These are phyloP conservation scores for Trissolcus brochymenae DNA, from an alignment of 2,888 invertebrate genomes.

Conservation along the genomic window DNA sequence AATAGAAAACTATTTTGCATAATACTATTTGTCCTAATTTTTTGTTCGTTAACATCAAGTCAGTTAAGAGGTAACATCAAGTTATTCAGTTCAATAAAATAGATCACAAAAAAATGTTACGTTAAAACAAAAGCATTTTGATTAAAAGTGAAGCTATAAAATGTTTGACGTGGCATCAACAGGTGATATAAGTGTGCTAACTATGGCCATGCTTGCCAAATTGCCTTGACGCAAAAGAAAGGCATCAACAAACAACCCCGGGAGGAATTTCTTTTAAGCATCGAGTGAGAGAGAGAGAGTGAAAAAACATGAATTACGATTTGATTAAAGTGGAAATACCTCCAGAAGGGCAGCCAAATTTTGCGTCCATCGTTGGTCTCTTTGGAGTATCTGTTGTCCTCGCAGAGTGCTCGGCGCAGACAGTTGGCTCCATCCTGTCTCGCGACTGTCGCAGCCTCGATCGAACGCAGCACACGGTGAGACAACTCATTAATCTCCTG, in stretches of 20 bases:
- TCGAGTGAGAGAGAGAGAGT: background rate
- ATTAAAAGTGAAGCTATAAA: conserved; percentile 8
- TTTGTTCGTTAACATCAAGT: no score
- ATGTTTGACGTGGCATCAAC: conserved; percentile 28
- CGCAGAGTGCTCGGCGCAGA: conserved; percentile 81
- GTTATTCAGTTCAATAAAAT: no score
- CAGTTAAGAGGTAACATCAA: no score
- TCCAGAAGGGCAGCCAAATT: conserved; percentile 86
- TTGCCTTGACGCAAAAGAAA: background rate
- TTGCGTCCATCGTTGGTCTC: conserved; percentile 78
- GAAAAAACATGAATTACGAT: conserved; percentile 12
- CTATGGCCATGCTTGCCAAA: conserved; percentile 5
- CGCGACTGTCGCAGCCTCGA: conserved; percentile 79
- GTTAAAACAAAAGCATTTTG: conserved; percentile 1
- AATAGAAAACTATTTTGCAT: no score
- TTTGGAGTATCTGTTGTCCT: conserved; percentile 82
- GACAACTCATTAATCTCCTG: conserved; percentile 79
- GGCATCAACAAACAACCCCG: background rate
- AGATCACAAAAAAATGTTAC: no score
- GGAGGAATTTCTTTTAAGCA: no score
- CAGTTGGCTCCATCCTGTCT: conserved; percentile 79
- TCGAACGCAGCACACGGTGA: conserved; percentile 78
- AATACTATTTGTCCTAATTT: no score
- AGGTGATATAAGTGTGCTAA: conserved; percentile 23
- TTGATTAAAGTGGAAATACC: conserved; percentile 77